Percentiles rank a stretch among this genome's conserved stretches.
phyloP scores from a whole-genome alignment of 2,888 invertebrate species.

The Heliothis peltigera region DNA sequence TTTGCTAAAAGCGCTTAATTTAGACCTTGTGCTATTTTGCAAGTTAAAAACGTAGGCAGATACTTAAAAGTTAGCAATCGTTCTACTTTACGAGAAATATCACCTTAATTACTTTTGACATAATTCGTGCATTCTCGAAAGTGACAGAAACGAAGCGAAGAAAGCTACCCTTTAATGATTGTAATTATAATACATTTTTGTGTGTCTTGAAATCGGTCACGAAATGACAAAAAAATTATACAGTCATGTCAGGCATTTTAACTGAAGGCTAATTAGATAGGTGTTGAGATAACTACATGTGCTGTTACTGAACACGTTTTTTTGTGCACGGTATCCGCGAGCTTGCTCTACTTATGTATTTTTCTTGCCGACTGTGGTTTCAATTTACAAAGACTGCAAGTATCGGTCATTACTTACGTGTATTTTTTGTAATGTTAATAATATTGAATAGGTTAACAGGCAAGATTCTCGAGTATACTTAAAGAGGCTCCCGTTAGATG shows the following conservation, averaged over 20 bases:
- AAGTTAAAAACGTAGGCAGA: constrained; percentile 11
- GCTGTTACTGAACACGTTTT: constrained; percentile 12
- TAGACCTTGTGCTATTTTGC: constrained; percentile 21
- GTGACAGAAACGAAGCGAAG: constrained; percentile 41
- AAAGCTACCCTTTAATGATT: constrained; percentile 53
- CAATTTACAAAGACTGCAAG: background rate
- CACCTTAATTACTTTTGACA: constrained; percentile 25
- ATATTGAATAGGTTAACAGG: too few species aligned
- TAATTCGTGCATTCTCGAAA: constrained; percentile 26
- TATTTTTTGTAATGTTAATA: too few species aligned
- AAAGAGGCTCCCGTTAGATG: too few species aligned
- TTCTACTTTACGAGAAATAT: constrained; percentile 24
- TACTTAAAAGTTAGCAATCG: constrained; percentile 15
- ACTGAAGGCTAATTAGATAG: constrained; percentile 20
- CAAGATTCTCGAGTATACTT: too few species aligned
- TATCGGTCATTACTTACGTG: background rate
- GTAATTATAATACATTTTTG: constrained; percentile 52
- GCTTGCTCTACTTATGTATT: background rate
- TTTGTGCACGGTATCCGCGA: background rate
- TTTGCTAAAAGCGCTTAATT: too few species aligned
- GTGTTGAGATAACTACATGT: constrained; percentile 37
- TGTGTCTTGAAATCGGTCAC: constrained; percentile 6
- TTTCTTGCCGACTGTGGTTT: background rate
- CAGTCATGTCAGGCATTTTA: constrained; percentile 38
- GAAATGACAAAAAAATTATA: constrained; percentile 38